Evolutionary conservation across 2,113 vertebrate genomes (phyloP), one percentile per base, ranked within the genome.

Genomic region (Microtus ochrogaster): DNA sequence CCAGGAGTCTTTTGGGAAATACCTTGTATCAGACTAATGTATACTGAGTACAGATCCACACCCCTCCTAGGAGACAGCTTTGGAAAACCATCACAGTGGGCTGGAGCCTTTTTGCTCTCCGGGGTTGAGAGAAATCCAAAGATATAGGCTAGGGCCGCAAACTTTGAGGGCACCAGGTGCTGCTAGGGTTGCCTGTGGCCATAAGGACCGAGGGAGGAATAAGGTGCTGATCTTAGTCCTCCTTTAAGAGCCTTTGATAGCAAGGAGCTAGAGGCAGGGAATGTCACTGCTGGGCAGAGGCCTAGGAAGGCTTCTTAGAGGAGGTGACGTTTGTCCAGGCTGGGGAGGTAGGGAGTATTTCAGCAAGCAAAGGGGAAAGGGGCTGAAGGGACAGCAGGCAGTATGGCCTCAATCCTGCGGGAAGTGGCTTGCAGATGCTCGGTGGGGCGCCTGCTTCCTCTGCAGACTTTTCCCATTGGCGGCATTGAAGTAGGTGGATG

Each of bases 131-230:
- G 83, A 65, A 89, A 13, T n/a, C 73, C 26, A 10, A 33, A 13
- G 84, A 86, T 49, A 47, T 33, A 2, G 52, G 61, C 22, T 39
- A 68, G n/a, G 86, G 4, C 47, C 28, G 0, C 7, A 10, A 11
- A 21, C 17, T 7, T 19, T 76, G 33, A 44, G 22, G 52, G 12
- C 12, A 21, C 24, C 39, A 58, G 22, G 44, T 0, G 0, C 16
- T 47, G 0, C 2, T 0, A 0, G n/a, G 61, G 44, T 73, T 14
- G 26, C 33, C 11, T 14, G 28, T 63, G 66, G 41, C 55, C 12
- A 9, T 61, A 21, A n/a, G n/a, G 55, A 65, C 28, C 36, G 44
- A 86, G 58, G 26, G 8, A 24, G 36, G 44, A 77, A 3, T 2
- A n/a, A 66, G 61, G 2, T 22, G 22, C 5, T 72, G 76, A 39